A percentile compares a stretch with the other conserved stretches of the same genome.
Evolutionary conservation across 2,888 invertebrate species (phyloP).

Genomic region (Euphydryas editha): DNA sequence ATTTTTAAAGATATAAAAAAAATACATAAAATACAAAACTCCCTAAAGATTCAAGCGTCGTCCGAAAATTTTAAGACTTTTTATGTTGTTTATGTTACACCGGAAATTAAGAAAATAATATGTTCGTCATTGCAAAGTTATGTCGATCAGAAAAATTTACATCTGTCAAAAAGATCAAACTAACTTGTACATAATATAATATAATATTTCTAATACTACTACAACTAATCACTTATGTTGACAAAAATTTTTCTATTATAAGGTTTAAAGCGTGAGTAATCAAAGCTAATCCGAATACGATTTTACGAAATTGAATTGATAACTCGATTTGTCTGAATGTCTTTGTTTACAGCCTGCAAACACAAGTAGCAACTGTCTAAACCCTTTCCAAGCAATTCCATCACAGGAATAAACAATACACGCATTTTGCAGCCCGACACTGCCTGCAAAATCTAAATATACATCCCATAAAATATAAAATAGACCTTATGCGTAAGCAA

Average conservation of each 20-base stretch:
- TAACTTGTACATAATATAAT: too few species aligned
- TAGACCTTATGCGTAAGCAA: neutral
- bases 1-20: too few species aligned
- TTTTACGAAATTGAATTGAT: constrained; percentile 17
- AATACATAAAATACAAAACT: too few species aligned
- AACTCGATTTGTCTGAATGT: constrained; percentile 27
- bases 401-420: constrained; percentile 73
- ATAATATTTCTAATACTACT: too few species aligned
- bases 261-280: constrained; percentile 35
- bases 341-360: constrained; percentile 45
- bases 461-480: constrained; percentile 1
- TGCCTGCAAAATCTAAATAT: constrained; percentile 48
- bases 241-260: neutral
- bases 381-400: constrained; percentile 70
- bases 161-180: too few species aligned
- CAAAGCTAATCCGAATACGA: constrained; percentile 32
- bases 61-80: too few species aligned
- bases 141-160: too few species aligned
- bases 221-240: too few species aligned
- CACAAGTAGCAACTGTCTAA: constrained; percentile 52
- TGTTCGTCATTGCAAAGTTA: too few species aligned
- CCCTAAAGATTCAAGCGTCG: too few species aligned
- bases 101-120: too few species aligned
- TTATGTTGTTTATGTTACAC: too few species aligned
- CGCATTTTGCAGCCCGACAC: constrained; percentile 66